Base-by-base conservation (phyloP, 2,888 invertebrate genomes). In the Mechanitis mazaeus region DNA sequence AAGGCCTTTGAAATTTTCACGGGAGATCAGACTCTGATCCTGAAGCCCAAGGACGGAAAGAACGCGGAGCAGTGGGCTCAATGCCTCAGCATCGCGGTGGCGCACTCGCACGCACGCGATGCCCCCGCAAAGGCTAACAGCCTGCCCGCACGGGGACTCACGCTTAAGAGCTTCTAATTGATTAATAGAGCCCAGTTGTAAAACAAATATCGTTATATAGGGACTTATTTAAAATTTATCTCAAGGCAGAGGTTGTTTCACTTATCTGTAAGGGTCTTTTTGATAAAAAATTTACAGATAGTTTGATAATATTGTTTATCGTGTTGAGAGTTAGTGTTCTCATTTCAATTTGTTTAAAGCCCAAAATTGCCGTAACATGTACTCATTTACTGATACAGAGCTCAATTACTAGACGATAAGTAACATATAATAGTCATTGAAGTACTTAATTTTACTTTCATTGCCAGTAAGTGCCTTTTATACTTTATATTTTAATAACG, bases 1-100 rank as follows among this genome's bases (percentile, higher is more conserved):
- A 97, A 97, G 83, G 97, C 97, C 1, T 98, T 98, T 90, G 98
- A 98, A 91, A 98, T 98, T 74, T 98, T 98, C 90, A 98, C 98
- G 0, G 95, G 95, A 59, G 96, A 97, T 84, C 96, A 96, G 83
- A 96, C 96, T 9, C 93, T 97, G 70, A 96, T 97, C 75, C 92
- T 98, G 71, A 98, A 98, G 88, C 98, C 98, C 6, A 97, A 96
- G 83, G 97, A 97, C 80, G 96, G 96, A 54, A 96, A 96, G 85
- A 96, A 97, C 82, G 97, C 97, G 1, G 97, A 98, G 85, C 96
- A 97, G 83, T 98, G 98, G 97, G 96, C 97, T 55, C 97, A 98
- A 84, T 97, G 96, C 83, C 92, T 98, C 67, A 97, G 96, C 78
- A 96, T 97, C 67, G 97, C 97, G 3, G 96, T 98, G 11, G 97